phyloP scores from a whole-genome alignment of 2,888 invertebrate species.

The Scaptodrosophila latifasciaeformis region DNA sequence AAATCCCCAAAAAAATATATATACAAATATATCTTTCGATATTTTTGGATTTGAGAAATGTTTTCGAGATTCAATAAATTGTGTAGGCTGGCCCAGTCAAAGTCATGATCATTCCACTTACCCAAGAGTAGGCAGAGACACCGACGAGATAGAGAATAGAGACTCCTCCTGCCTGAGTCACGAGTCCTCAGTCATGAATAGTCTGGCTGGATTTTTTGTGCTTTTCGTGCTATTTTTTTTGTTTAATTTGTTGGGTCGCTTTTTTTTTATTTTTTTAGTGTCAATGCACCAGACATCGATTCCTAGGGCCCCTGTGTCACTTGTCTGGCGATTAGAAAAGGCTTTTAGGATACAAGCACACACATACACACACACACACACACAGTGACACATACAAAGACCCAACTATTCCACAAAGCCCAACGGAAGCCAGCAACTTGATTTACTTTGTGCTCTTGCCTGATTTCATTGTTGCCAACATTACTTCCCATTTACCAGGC shows the following conservation, averaged over 20 bases:
- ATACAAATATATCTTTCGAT: too few species aligned
- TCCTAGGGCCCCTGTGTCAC: background rate
- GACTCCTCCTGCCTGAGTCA: background rate
- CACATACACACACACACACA: too few species aligned
- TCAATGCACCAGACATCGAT: background rate
- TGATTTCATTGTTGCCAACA: conserved; percentile 32
- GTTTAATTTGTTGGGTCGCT: too few species aligned
- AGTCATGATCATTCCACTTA: too few species aligned
- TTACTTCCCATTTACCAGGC: conserved; percentile 3
- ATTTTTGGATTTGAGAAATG: too few species aligned
- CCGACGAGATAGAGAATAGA: background rate
- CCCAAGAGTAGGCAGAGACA: too few species aligned
- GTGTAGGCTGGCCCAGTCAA: too few species aligned
- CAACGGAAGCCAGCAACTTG: conserved; percentile 35
- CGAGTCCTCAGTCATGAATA: too few species aligned
- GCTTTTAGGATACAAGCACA: conserved; percentile 11
- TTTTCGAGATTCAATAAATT: too few species aligned
- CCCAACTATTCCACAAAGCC: background rate
- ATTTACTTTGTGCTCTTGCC: conserved; percentile 31
- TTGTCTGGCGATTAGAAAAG: conserved; percentile 23
- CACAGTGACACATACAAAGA: background rate
- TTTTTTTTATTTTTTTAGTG: background rate
- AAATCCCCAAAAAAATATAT: too few species aligned
- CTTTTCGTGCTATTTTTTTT: too few species aligned
- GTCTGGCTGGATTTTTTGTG: too few species aligned